phyloP scores from a whole-genome alignment of 2,113 vertebrate genomes.

The Amblyornis subalaris region DNA sequence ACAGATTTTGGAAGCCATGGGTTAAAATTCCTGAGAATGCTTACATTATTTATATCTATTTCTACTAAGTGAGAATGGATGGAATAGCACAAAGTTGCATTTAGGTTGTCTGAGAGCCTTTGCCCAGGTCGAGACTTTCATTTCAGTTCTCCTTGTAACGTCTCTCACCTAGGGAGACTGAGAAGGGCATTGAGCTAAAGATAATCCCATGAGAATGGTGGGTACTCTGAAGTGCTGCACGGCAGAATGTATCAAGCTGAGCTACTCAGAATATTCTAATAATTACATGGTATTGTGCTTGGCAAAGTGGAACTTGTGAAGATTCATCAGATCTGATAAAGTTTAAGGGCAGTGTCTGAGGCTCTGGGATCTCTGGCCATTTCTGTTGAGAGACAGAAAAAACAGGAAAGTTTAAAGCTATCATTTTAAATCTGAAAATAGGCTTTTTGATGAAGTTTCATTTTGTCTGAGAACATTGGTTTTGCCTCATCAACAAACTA shows the following conservation, averaged over 20 bases:
- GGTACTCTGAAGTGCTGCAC: not conserved
- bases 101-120: not conserved
- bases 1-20: not conserved
- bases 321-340: not conserved
- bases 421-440: not conserved
- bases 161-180: not conserved
- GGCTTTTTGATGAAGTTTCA: not conserved
- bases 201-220: not conserved
- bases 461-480: not conserved
- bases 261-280: not conserved
- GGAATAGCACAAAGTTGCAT: not conserved
- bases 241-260: not conserved
- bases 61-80: not conserved
- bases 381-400: not conserved
- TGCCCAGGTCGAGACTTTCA: not conserved
- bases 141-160: not conserved
- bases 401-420: not conserved
- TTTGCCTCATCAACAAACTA: not conserved
- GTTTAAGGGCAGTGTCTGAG: not conserved
- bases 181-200: fast-evolving
- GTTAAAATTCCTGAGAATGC: not conserved
- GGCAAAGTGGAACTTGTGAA: not conserved
- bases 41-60: not conserved
- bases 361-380: not conserved
- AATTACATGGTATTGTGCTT: not conserved